Conservation (phyloP, 2,888 invertebrate genomes). For the Empis livida region DNA sequence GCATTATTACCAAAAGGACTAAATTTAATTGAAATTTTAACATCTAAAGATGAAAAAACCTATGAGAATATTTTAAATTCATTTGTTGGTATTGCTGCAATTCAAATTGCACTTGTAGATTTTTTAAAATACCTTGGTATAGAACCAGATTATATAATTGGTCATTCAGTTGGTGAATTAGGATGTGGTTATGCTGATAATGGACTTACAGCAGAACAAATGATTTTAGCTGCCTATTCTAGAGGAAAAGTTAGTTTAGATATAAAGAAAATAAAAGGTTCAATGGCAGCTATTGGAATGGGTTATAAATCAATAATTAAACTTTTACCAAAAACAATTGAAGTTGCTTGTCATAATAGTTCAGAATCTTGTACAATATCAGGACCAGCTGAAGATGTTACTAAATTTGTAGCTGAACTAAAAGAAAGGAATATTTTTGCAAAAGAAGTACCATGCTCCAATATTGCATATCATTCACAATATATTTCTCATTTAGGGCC, state of each 20-base stretch:
- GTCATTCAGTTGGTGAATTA: conserved; percentile 87
- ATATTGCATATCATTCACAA: conserved; percentile 77
- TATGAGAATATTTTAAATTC: conserved; percentile 52
- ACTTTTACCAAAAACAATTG: conserved; percentile 59
- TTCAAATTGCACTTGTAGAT: conserved; percentile 48
- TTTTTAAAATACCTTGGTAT: conserved; percentile 46
- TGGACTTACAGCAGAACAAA: conserved; percentile 72
- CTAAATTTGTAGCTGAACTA: conserved; percentile 48
- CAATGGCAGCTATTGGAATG: conserved; percentile 81
- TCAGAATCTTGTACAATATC: conserved; percentile 78
- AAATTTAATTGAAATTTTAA: conserved; percentile 48
- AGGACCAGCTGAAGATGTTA: conserved; percentile 58
- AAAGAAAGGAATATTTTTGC: conserved; percentile 61
- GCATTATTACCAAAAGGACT: conserved; percentile 45
- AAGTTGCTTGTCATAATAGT: conserved; percentile 77
- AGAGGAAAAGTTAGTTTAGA: conserved; percentile 64
- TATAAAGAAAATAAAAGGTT: conserved; percentile 53
- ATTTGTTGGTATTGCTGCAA: conserved; percentile 58
- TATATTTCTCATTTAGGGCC: conserved; percentile 58
- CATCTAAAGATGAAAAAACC: conserved; percentile 43
- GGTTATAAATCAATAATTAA: conserved; percentile 40
- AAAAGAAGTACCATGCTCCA: conserved; percentile 66
- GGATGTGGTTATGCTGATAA: conserved; percentile 92
- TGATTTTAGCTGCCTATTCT: conserved; percentile 72
- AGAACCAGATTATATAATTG: conserved; percentile 57